These are phyloP conservation scores for human DNA, from an alignment of 2,113 vertebrate genomes.

Conservation along the genomic window DNA sequence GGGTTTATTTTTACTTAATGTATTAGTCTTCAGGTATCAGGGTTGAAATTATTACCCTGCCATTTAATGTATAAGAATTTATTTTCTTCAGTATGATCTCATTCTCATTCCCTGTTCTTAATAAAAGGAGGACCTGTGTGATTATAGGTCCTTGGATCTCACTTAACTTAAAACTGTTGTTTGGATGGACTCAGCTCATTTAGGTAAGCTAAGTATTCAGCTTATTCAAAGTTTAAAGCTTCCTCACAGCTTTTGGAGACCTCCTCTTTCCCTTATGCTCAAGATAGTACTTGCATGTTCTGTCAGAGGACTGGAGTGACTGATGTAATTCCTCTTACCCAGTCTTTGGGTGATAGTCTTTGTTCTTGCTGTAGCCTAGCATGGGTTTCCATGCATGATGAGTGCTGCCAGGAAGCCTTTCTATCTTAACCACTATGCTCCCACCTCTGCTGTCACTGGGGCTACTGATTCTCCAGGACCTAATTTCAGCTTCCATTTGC, in stretches of 20 bases:
- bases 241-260: neutral
- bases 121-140: neutral
- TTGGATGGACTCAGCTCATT: neutral
- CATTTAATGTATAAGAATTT: neutral
- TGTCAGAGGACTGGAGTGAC: neutral
- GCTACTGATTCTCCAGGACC: neutral
- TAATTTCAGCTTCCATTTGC: neutral
- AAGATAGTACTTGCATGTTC: neutral
- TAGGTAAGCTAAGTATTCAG: neutral
- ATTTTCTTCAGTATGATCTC: neutral
- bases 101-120: neutral
- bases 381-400: neutral
- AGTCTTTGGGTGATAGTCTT: neutral
- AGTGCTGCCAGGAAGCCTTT: neutral
- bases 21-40: neutral
- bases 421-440: accelerated
- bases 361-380: neutral
- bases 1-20: neutral
- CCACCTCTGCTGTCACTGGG: neutral
- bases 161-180: neutral
- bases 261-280: neutral
- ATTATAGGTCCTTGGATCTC: neutral
- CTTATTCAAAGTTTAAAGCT: neutral
- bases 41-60: neutral
- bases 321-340: neutral